Evolutionary conservation across 2,888 invertebrate species (phyloP).

Genomic region (Cheilosia pagana): DNA sequence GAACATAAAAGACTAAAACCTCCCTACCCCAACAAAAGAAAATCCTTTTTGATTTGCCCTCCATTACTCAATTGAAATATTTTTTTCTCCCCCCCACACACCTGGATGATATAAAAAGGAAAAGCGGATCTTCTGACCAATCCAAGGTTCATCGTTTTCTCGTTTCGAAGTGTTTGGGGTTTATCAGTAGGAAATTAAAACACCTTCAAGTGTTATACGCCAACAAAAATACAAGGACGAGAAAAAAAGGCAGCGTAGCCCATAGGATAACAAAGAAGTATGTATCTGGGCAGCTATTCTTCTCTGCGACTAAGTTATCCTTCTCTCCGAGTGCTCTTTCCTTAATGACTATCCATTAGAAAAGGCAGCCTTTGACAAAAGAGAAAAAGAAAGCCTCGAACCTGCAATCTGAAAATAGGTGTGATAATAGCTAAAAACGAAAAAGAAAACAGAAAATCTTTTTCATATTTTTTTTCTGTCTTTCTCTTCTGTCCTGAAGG

Average conservation of each 20-base stretch:
- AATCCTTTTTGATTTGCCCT: conserved; percentile 36
- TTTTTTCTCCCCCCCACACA: conserved; percentile 28
- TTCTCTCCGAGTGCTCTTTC: conserved; percentile 23
- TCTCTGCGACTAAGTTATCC: conserved; percentile 33
- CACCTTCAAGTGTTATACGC: conserved; percentile 24
- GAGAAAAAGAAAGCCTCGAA: not conserved
- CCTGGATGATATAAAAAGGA: conserved; percentile 40
- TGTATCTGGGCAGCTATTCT: conserved; percentile 7
- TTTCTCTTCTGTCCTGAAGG: conserved; percentile 1
- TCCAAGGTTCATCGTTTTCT: conserved; percentile 35
- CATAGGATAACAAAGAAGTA: conserved; percentile 14
- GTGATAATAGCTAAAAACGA: conserved; percentile 20
- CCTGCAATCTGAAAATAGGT: conserved; percentile 23
- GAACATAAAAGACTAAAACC: not conserved
- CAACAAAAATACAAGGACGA: not conserved
- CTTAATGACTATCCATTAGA: conserved; percentile 55
- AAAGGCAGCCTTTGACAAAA: not conserved
- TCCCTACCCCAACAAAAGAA: not conserved
- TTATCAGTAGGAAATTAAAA: conserved; percentile 55
- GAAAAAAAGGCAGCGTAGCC: not conserved
- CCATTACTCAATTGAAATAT: conserved; percentile 34
- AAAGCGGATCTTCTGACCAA: conserved; percentile 55
- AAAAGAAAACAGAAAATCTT: not conserved
- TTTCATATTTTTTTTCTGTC: not conserved
- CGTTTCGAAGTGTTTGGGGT: conserved; percentile 20